Percentiles rank a stretch among this genome's conserved stretches.
These are phyloP conservation scores for Drosophila falleni DNA, from an alignment of 2,888 invertebrate genomes.

Conservation along the genomic window DNA sequence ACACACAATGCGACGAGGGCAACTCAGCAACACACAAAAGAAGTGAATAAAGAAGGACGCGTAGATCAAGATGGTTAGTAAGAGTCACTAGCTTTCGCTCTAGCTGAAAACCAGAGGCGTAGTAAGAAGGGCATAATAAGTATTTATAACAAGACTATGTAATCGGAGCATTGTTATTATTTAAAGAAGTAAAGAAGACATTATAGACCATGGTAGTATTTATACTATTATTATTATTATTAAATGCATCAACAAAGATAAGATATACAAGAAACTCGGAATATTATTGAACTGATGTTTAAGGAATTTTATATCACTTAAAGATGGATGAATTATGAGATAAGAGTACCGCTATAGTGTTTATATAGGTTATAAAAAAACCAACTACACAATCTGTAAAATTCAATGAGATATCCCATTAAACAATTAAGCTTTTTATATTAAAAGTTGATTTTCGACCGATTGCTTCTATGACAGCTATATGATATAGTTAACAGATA, in stretches of 20 bases:
- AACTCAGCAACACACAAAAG: slow-evolving; percentile 33
- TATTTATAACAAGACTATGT: background rate
- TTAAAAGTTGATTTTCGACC: too few species aligned
- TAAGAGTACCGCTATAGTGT: too few species aligned
- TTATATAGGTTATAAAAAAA: too few species aligned
- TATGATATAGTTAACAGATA: too few species aligned
- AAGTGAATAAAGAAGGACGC: slow-evolving; percentile 18
- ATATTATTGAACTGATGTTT: background rate
- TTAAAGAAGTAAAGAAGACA: background rate
- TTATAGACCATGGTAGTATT: background rate
- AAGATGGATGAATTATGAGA: too few species aligned
- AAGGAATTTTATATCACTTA: background rate
- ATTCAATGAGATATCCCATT: too few species aligned
- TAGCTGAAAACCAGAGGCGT: slow-evolving; percentile 7
- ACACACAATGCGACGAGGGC: slow-evolving; percentile 2
- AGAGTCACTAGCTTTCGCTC: slow-evolving; percentile 17
- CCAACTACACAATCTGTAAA: too few species aligned
- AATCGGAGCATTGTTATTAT: background rate
- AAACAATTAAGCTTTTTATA: too few species aligned
- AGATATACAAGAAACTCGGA: too few species aligned
- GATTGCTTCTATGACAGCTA: too few species aligned
- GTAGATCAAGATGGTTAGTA: slow-evolving; percentile 30
- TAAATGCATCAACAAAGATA: background rate
- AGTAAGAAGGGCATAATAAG: background rate
- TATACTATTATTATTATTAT: background rate